These are phyloP conservation scores for Ptychadena robeensis DNA, from an alignment of 2,797 vertebrate species.

Conservation along the genomic window DNA sequence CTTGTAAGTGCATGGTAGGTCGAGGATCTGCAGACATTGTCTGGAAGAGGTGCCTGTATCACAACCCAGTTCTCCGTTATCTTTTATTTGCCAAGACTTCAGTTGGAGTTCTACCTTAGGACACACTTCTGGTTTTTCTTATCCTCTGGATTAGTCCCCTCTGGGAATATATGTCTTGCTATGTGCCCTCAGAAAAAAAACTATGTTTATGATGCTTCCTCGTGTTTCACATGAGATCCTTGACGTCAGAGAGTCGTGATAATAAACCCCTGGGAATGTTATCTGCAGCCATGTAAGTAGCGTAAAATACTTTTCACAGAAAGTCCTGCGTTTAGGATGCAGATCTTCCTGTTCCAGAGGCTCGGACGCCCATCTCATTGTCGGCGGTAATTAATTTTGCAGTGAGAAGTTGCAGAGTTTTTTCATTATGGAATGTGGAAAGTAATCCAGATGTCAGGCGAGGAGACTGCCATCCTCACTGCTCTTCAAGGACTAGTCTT, in stretches of 20 bases:
- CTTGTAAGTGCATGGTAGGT: too few relatives aligned
- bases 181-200: background rate
- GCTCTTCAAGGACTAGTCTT: too few relatives aligned
- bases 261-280: conserved; percentile 53
- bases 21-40: too few relatives aligned
- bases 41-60: too few relatives aligned
- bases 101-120: background rate
- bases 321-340: conserved; percentile 34
- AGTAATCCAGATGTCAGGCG: conserved; percentile 6
- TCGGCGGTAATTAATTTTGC: conserved; percentile 21
- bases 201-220: conserved; percentile 22
- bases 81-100: too few relatives aligned
- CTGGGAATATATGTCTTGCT: background rate
- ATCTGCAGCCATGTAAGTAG: conserved; percentile 11
- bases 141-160: background rate
- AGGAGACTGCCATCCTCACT: background rate
- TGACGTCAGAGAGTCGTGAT: conserved; percentile 47
- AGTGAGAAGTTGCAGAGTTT: conserved; percentile 25
- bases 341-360: conserved; percentile 34
- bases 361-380: conserved; percentile 3
- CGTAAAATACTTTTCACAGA: conserved; percentile 35
- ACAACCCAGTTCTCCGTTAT: too few relatives aligned
- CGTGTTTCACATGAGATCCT: conserved; percentile 41
- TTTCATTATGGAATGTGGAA: conserved; percentile 16
- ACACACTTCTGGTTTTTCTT: background rate